Conservation (phyloP, 2,888 invertebrate genomes). For the Heliconius cydno region DNA sequence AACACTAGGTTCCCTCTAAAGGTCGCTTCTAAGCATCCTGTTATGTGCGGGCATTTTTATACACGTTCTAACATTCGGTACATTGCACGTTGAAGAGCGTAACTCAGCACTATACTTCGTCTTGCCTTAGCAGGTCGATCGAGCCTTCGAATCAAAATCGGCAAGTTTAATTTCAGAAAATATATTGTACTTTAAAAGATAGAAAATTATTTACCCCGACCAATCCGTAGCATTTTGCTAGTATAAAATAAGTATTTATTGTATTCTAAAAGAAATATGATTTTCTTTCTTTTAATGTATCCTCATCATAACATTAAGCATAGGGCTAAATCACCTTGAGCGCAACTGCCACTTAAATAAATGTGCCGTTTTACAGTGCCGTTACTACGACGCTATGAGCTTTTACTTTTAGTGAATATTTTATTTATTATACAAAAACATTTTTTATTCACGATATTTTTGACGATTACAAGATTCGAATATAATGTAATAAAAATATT, state of each 20-base stretch:
- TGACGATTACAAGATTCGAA: not conserved
- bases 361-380: slow-evolving; percentile 23
- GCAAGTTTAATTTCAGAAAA: no score
- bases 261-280: not conserved
- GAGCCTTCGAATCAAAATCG: no score
- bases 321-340: slow-evolving; percentile 17
- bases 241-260: not conserved
- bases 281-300: slow-evolving; percentile 5
- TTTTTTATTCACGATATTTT: not conserved
- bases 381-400: slow-evolving; percentile 18
- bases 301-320: slow-evolving; percentile 19
- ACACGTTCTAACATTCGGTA: no score
- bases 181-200: not conserved
- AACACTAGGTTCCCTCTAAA: no score
- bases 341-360: slow-evolving; percentile 27
- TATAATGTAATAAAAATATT: not conserved
- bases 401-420: slow-evolving; percentile 27
- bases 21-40: no score
- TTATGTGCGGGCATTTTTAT: no score
- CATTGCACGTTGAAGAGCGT: no score
- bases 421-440: slow-evolving; percentile 1
- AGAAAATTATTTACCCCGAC: not conserved
- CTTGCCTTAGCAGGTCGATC: no score
- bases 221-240: not conserved
- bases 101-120: no score